Base-by-base conservation (phyloP, 2,113 vertebrate genomes). In the Tupaia tana region DNA sequence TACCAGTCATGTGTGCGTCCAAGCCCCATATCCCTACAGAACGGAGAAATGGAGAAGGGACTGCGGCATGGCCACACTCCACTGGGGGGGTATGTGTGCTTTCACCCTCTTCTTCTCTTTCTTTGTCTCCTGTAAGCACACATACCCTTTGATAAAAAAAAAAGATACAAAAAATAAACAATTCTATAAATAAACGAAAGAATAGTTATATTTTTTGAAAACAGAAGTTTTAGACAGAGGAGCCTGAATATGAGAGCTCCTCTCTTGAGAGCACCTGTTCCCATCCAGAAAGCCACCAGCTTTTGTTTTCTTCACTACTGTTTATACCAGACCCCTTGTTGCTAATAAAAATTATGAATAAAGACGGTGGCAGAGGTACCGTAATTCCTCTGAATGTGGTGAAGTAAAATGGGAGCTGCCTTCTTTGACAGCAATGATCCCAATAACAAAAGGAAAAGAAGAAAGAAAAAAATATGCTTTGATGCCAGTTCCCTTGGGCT, bases 331-430 rank as follows among this genome's bases (percentile, higher is more conserved):
- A 1, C 80, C 25, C 3, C 80, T 86, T 79, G 9, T 0, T 27
- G 83, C 69, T 63, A 78, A 66, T 56, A 7, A 29, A 92, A 94
- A 93, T 96, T 96, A 91, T 61, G 93, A 92, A 84, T 92, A 92
- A 94, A 95, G 59, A 86, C 63, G 24, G 19, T 88, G 67, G 63
- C 13, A 78, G 85, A 89, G 73, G 56, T 71, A 89, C 31, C 11
- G 9, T 11, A 75, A 74, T 70, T 94, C 58, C 73, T 56, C 61
- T 93, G 84, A 59, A 92, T 77, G 70, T 96, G n/a, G 58, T 29
- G 77, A 92, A 12, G 63, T 86, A 52, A 97, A 89, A 96, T 90
- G 11, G 24, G 3, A 52, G 54, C 14, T 71, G 22, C 3, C 22
- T 78, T 89, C 15, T 58, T 83, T 27, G 74, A 75, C 25, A 89